Conservation (phyloP, 2,888 invertebrate genomes). For the Ophonus ardosiacus region DNA sequence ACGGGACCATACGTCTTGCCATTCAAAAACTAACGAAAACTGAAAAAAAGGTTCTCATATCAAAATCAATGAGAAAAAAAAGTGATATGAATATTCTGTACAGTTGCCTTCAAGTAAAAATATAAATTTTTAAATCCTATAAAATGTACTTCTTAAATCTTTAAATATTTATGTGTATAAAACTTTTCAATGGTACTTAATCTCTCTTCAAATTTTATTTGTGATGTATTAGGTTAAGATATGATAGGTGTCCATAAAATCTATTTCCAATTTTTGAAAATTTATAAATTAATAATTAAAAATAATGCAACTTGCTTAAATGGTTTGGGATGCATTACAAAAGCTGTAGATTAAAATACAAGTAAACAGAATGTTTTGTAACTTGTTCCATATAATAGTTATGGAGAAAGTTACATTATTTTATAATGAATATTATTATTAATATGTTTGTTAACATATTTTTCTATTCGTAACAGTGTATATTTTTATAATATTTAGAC, state of each 20-base stretch:
- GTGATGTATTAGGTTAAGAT: conserved; percentile 43
- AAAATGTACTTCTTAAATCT: conserved; percentile 39
- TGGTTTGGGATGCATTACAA: too few species aligned
- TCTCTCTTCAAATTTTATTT: conserved; percentile 8
- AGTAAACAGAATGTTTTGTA: too few species aligned
- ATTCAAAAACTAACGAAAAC: conserved; percentile 52
- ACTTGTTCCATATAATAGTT: too few species aligned
- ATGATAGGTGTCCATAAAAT: not conserved
- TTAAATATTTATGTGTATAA: conserved; percentile 46
- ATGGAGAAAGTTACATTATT: too few species aligned
- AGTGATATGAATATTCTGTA: conserved; percentile 53
- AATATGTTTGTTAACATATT: too few species aligned
- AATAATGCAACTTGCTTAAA: too few species aligned
- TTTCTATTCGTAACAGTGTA: too few species aligned
- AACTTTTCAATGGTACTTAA: conserved; percentile 49
- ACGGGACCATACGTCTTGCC: conserved; percentile 59
- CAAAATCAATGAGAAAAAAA: conserved; percentile 29
- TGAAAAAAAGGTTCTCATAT: conserved; percentile 55
- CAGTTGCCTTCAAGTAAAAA: conserved; percentile 55
- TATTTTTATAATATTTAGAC: too few species aligned
- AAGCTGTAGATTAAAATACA: too few species aligned
- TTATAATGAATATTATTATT: too few species aligned
- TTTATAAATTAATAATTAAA: not conserved
- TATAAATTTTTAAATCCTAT: conserved; percentile 32
- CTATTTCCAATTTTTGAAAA: not conserved